A percentile compares a stretch with the other conserved stretches of the same genome.
phyloP scores from a whole-genome alignment of 2,888 invertebrate species.

The Microlaimidae sp. region DNA sequence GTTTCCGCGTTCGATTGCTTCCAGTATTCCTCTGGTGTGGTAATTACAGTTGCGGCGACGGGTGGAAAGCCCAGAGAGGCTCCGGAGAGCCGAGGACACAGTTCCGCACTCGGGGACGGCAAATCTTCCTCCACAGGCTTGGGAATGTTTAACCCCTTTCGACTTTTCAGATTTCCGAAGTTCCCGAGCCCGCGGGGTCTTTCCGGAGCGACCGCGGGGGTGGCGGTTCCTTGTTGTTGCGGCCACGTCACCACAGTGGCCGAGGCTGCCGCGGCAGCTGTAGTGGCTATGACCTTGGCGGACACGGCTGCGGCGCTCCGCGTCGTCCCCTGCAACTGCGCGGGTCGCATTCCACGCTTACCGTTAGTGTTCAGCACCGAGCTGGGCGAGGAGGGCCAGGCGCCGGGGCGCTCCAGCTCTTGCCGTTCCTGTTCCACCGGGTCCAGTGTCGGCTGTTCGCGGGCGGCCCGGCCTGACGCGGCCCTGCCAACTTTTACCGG shows the following conservation, averaged over 20 bases:
- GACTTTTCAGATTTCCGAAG: not conserved
- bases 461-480: not conserved
- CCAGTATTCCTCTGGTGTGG: too few relatives aligned
- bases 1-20: not conserved
- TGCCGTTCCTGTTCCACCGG: too few relatives aligned
- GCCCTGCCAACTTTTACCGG: not conserved
- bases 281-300: too few relatives aligned
- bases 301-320: not conserved
- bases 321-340: conserved; percentile 15
- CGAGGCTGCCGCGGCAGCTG: too few relatives aligned
- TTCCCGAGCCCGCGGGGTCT: not conserved
- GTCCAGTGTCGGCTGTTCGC: too few relatives aligned
- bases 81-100: conserved; percentile 22
- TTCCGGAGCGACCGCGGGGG: not conserved
- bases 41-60: not conserved
- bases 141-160: conserved; percentile 12
- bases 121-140: conserved; percentile 19
- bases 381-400: not conserved
- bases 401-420: not conserved
- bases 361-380: conserved; percentile 22
- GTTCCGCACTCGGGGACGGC: conserved; percentile 32
- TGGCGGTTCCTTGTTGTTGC: not conserved
- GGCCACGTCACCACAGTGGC: too few relatives aligned
- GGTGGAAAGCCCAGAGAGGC: not conserved
- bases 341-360: conserved; percentile 21